Base-by-base conservation (phyloP, 2,888 invertebrate species). In the Nebria brevicollis region DNA sequence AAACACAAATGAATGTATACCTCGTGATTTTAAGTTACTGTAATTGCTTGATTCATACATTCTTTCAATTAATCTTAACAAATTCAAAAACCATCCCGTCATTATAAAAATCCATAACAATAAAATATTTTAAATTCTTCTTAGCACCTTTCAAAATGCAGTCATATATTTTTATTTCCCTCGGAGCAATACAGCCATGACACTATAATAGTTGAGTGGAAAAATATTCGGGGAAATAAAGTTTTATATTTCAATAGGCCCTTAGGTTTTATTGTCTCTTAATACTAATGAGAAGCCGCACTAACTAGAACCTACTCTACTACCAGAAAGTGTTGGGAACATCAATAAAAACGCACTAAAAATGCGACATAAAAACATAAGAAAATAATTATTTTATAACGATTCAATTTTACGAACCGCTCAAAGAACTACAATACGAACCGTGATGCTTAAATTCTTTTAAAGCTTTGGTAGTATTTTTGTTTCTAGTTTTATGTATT, bases 341-440 rank as follows among this genome's bases (percentile, higher is more conserved):
- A 77, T 70, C 77, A 77, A 77, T 77, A 77, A 77, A 77, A 77
- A 77, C 26, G 43, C 77, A 77, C 77, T 77, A 77, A 77, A 77
- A 77, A 2, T 77, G 43, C 54, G 54, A 66, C 34, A 68, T 77
- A 77, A 77, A 77, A 66, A 68, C 25, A 68, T 54, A 43, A 70
- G 54, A 34, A 34, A 77, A 77, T 77, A 77, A 77, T 77, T 77
- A 77, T 41, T 77, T 77, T 77, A 70, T 77, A 70, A 76, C 76
- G 77, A 70, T 77, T 77, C 77, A 54, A 76, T 77, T 70, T 66
- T 77, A 77, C 77, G 70, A 70, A 77, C 70, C 68, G 54, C 54
- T 54, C 54, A 54, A 13, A 8, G 11, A 54, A 11, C 54, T 54
- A 54, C 54, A 54, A 54, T 54, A 54, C 54, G 13, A 7, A 54